Conservation (phyloP, 2,888 invertebrate species). For the Meloe dianella region DNA sequence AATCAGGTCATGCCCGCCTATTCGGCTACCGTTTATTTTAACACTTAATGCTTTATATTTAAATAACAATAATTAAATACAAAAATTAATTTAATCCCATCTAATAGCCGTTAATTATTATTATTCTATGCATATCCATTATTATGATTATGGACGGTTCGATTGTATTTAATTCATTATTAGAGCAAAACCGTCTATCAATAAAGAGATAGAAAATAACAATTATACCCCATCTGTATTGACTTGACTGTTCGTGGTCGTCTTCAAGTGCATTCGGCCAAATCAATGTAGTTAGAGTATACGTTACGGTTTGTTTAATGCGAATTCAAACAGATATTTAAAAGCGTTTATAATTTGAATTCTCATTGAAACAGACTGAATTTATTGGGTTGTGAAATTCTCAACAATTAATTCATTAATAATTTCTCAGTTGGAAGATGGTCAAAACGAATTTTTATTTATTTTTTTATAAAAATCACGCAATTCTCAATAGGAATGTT, state of each 20-base stretch:
- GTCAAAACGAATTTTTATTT: no score
- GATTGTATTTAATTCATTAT: neutral
- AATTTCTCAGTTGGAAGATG: neutral
- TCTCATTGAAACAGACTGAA: slow-evolving; percentile 16
- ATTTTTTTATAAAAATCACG: no score
- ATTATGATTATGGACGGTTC: neutral
- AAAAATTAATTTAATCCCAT: neutral
- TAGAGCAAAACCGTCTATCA: neutral
- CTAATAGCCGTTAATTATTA: neutral
- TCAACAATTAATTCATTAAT: neutral
- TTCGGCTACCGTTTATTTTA: neutral
- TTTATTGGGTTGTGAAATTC: slow-evolving; percentile 22
- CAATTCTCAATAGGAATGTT: no score
- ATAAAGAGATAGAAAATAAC: no score
- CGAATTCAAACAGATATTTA: neutral
- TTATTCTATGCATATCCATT: neutral
- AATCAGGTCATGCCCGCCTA: slow-evolving; percentile 8
- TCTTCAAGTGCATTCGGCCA: neutral
- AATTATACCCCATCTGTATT: no score
- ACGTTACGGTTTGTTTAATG: slow-evolving; percentile 12
- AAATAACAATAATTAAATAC: neutral
- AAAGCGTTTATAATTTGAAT: neutral
- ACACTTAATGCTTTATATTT: neutral
- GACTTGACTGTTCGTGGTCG: no score
- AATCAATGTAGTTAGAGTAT: neutral